These are phyloP conservation scores for Lacanobia wlatinum DNA, from an alignment of 2,888 invertebrate species.

Conservation along the genomic window DNA sequence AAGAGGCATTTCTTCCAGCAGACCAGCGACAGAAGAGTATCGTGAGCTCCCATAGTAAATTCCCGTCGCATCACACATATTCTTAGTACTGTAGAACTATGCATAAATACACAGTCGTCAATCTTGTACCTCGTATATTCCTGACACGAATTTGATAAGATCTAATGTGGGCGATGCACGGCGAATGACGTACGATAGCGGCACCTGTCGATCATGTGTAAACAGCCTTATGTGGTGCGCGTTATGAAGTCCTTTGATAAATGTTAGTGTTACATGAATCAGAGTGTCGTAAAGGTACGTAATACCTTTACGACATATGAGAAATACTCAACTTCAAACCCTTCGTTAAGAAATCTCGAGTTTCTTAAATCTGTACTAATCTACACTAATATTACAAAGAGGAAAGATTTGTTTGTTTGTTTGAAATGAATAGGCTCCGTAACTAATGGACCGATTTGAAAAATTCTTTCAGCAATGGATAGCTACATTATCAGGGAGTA, in stretches of 20 bases:
- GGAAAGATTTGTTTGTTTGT: too few species aligned
- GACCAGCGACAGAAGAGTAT: neutral
- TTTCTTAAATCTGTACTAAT: too few species aligned
- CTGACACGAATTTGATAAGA: conserved; percentile 43
- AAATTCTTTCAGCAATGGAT: too few species aligned
- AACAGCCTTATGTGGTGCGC: conserved; percentile 12
- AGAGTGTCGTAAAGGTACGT: neutral
- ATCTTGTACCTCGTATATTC: conserved; percentile 29
- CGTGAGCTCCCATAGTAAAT: neutral
- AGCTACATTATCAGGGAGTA: too few species aligned
- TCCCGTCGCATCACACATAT: neutral
- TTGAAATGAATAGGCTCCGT: too few species aligned
- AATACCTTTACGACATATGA: too few species aligned
- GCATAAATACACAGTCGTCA: conserved; percentile 10
- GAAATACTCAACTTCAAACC: too few species aligned
- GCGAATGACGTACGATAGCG: conserved; percentile 11
- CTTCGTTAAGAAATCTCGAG: too few species aligned
- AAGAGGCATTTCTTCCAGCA: too few species aligned
- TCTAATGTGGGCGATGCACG: conserved; percentile 50
- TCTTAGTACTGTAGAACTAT: neutral
- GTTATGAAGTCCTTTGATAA: conserved; percentile 9
- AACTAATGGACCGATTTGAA: too few species aligned
- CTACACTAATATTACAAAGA: too few species aligned
- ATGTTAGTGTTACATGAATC: neutral
- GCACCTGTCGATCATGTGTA: conserved; percentile 27